Percentiles rank a stretch among this genome's conserved stretches.
Conservation (phyloP, 2,113 vertebrate genomes). For the Theristicus caerulescens region DNA sequence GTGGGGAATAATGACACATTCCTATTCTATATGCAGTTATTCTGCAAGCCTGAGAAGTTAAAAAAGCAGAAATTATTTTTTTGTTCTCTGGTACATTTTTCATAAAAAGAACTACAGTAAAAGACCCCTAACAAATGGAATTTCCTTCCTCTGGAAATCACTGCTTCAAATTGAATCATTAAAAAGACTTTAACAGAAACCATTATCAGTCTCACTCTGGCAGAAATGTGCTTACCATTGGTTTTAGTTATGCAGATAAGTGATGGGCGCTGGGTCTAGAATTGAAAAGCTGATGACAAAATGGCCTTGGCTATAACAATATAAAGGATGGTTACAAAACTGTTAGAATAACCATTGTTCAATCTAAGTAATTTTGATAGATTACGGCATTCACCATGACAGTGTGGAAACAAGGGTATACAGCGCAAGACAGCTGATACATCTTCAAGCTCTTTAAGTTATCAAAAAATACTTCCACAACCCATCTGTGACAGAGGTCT, state of each 20-base stretch:
- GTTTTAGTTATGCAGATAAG: conserved; percentile 35
- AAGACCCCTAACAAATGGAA: neutral
- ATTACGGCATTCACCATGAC: neutral
- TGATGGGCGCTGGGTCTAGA: neutral
- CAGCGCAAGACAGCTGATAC: neutral
- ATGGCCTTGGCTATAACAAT: neutral
- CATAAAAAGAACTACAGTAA: neutral
- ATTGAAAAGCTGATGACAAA: conserved; percentile 47
- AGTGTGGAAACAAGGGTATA: neutral
- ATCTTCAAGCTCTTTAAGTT: neutral
- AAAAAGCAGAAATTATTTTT: neutral
- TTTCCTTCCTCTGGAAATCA: conserved; percentile 14
- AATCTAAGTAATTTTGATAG: conserved; percentile 11
- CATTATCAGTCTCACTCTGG: conserved; percentile 1
- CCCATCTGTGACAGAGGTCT: too few species aligned
- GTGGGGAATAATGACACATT: neutral
- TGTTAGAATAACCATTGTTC: neutral
- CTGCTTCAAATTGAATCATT: conserved; percentile 34
- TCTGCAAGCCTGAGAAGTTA: neutral
- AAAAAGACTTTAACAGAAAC: conserved; percentile 33
- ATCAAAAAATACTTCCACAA: neutral
- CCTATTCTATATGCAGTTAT: neutral
- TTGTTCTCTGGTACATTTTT: neutral
- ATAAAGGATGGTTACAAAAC: conserved; percentile 9
- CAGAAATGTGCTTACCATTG: conserved; percentile 44